Conservation (phyloP, 2,113 vertebrate genomes). For the Malurus alboscapulatus region DNA sequence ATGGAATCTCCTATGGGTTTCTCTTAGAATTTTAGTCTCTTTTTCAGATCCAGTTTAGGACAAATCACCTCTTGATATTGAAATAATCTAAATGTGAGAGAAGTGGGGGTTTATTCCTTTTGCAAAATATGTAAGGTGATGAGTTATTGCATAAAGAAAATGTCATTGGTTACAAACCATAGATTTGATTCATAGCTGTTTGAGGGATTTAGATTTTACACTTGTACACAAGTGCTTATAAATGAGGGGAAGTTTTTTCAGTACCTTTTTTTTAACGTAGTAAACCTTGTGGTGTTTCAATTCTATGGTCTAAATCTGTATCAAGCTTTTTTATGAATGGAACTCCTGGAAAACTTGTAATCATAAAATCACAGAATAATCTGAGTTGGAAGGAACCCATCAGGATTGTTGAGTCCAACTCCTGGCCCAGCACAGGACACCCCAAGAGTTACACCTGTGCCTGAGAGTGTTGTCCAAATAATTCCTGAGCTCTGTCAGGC, state of each 20-base stretch:
- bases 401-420: background rate
- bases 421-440: background rate
- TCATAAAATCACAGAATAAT: background rate
- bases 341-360: background rate
- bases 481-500: no score
- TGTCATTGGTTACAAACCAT: background rate
- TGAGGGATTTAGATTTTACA: background rate
- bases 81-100: background rate
- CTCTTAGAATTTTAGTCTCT: background rate
- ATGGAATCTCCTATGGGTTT: background rate
- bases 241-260: background rate
- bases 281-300: background rate
- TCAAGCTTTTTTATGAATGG: background rate
- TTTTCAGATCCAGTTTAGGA: background rate
- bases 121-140: background rate
- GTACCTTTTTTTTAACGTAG: background rate
- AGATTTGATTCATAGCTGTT: background rate
- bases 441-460: background rate
- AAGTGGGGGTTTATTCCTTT: background rate
- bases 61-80: background rate
- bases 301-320: background rate
- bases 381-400: background rate
- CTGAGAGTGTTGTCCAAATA: rapidly evolving
- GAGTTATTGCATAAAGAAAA: background rate
- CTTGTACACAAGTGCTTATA: background rate